phyloP scores from a whole-genome alignment of 2,888 invertebrate species.

The Yponomeuta cagnagella region DNA sequence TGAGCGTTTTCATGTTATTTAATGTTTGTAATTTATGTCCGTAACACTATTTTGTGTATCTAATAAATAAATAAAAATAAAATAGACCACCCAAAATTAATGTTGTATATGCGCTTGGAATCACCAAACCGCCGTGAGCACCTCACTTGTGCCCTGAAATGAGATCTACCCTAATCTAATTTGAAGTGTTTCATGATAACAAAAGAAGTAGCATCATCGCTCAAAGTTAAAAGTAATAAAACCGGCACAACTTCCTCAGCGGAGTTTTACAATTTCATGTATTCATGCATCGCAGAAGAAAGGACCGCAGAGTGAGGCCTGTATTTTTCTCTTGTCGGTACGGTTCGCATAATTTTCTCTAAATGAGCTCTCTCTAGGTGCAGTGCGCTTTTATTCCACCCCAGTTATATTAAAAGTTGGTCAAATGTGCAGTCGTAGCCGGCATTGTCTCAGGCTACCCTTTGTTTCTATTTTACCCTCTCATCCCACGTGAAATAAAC shows the following conservation, averaged over 20 bases:
- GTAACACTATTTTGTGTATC: too few species aligned
- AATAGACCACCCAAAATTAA: too few species aligned
- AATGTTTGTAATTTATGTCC: too few species aligned
- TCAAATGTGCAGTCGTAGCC: constrained; percentile 43
- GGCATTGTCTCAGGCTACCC: constrained; percentile 41
- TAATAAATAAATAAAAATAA: too few species aligned
- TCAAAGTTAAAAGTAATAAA: constrained; percentile 3
- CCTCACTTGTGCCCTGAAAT: too few species aligned
- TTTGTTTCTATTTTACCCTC: constrained; percentile 36
- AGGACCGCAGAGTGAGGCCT: constrained; percentile 18
- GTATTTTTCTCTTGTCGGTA: constrained; percentile 37
- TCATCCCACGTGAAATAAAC: constrained; percentile 17
- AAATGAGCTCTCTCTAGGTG: constrained; percentile 45
- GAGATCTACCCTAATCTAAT: too few species aligned
- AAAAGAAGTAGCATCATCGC: not conserved
- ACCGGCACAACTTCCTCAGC: constrained; percentile 3
- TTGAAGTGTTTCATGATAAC: not conserved
- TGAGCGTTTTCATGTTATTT: too few species aligned
- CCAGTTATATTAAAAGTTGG: constrained; percentile 57
- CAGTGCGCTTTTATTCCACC: constrained; percentile 42
- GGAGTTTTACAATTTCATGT: constrained; percentile 13
- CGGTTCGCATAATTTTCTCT: constrained; percentile 50
- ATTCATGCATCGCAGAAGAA: constrained; percentile 5
- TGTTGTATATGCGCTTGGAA: too few species aligned
- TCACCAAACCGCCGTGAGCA: too few species aligned